Conservation (phyloP, 2,113 vertebrate genomes). For the Redunca redunca region DNA sequence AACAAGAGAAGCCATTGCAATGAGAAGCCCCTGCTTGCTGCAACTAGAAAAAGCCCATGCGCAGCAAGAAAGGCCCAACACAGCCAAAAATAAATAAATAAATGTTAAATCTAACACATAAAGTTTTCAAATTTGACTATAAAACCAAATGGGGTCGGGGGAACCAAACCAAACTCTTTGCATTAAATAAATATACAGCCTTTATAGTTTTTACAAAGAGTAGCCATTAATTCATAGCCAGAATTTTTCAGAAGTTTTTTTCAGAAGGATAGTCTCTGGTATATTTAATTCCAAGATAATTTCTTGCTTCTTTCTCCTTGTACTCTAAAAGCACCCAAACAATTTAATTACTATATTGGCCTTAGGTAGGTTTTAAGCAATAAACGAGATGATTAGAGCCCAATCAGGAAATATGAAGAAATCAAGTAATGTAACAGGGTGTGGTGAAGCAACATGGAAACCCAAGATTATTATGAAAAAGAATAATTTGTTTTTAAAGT, state of each 20-base stretch:
- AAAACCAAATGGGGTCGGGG: not conserved
- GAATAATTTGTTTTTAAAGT: not conserved
- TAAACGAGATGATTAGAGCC: not conserved
- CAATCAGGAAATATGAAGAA: not conserved
- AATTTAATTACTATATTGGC: not conserved
- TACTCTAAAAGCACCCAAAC: not conserved
- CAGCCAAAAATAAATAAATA: not conserved
- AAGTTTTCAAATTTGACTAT: conserved; percentile 15
- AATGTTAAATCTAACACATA: not conserved
- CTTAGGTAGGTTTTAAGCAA: not conserved
- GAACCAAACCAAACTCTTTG: not conserved
- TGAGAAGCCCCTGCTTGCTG: not conserved
- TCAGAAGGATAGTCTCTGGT: not conserved
- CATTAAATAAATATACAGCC: not conserved
- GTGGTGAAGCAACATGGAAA: not conserved
- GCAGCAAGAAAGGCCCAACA: not conserved
- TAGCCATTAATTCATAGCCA: not conserved
- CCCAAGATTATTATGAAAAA: not conserved
- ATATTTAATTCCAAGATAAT: not conserved
- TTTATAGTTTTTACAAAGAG: conserved; percentile 5
- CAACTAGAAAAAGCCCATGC: not conserved
- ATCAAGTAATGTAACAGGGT: not conserved
- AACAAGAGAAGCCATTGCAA: not conserved
- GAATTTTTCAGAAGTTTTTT: not conserved
- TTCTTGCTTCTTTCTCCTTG: not conserved